Evolutionary conservation across 2,797 vertebrate genomes (phyloP).

Genomic region (Semotilus atromaculatus): DNA sequence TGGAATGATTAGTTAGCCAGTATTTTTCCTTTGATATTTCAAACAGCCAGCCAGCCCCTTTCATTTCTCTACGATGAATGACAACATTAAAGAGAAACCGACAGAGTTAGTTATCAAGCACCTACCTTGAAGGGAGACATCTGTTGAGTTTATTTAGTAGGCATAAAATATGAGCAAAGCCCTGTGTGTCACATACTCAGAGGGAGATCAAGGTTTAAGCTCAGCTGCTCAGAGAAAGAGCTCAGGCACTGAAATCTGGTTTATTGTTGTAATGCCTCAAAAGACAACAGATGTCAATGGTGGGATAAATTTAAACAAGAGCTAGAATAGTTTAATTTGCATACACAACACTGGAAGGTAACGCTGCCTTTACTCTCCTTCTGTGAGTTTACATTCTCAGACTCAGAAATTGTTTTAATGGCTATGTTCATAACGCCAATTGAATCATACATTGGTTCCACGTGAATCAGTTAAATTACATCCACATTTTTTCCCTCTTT

Average conservation of each 20-base stretch:
- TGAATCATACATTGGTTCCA: not conserved
- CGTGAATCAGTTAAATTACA: too few species aligned
- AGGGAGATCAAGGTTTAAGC: constrained; percentile 36
- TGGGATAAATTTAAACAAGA: constrained; percentile 3
- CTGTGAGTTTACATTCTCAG: not conserved
- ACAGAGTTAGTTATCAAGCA: constrained; percentile 57
- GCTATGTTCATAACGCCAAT: not conserved
- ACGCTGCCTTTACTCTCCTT: not conserved
- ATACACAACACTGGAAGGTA: not conserved
- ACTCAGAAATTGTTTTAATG: not conserved
- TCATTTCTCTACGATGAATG: constrained; percentile 45
- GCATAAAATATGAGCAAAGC: constrained; percentile 33
- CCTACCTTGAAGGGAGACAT: constrained; percentile 60
- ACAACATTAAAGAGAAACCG: constrained; percentile 55
- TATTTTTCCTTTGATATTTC: constrained; percentile 61
- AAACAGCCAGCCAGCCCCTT: constrained; percentile 49
- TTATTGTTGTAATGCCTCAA: constrained; percentile 30
- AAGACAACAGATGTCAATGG: constrained; percentile 24
- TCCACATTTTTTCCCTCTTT: too few species aligned
- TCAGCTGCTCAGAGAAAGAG: not conserved
- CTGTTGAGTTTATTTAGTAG: constrained; percentile 51
- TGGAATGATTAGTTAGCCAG: constrained; percentile 45
- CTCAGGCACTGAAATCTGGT: constrained; percentile 19
- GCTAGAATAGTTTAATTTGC: not conserved
- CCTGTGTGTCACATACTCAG: constrained; percentile 16